phyloP scores from a whole-genome alignment of 1,140 invertebrate species.

The Acromyrmex charruanus region DNA sequence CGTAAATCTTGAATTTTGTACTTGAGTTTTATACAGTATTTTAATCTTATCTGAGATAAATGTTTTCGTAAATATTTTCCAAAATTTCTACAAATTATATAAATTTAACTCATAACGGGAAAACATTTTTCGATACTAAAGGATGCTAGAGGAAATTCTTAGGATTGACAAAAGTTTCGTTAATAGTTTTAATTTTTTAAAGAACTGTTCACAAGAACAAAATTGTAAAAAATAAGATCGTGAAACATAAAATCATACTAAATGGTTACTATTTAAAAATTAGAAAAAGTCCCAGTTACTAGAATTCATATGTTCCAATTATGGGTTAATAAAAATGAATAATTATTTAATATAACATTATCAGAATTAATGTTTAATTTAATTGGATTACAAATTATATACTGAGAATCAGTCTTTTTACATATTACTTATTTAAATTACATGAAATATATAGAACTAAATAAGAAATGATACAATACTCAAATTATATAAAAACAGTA shows the following conservation, averaged over 20 bases:
- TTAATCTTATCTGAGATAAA: background rate
- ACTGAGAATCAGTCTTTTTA: background rate
- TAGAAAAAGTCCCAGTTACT: no score
- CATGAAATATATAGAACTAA: background rate
- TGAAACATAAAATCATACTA: no score
- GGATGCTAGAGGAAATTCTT: no score
- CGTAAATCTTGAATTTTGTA: background rate
- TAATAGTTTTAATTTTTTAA: no score
- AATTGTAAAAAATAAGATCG: no score
- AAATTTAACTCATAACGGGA: background rate
- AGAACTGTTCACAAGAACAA: no score
- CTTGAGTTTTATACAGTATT: background rate
- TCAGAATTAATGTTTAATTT: background rate
- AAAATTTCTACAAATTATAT: background rate
- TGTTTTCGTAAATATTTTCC: background rate
- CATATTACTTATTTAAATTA: background rate
- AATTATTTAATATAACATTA: background rate
- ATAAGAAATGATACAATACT: background rate
- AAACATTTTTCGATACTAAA: no score
- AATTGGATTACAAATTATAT: background rate
- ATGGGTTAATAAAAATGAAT: background rate
- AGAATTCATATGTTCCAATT: no score
- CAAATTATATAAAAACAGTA: background rate
- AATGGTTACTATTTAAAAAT: no score
- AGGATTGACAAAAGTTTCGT: no score